These are phyloP conservation scores for Galerucella pusilla DNA, from an alignment of 2,888 invertebrate species.

Conservation along the genomic window DNA sequence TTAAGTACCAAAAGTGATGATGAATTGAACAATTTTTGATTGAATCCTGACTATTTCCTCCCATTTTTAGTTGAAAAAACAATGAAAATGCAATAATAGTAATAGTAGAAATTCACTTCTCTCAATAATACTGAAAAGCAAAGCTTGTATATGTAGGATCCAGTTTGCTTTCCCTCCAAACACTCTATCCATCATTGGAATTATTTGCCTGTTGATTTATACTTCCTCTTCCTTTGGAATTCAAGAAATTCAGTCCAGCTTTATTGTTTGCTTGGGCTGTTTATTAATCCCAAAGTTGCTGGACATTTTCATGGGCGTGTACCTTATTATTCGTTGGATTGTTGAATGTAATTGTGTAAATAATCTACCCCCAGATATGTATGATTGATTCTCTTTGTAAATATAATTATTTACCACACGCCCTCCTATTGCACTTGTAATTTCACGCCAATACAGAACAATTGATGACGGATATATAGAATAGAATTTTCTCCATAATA, in stretches of 20 bases:
- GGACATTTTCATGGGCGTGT: background rate
- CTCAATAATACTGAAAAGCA: background rate
- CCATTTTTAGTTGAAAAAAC: no score
- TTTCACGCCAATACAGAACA: constrained; percentile 11
- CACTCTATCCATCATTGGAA: background rate
- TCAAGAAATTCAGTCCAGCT: background rate
- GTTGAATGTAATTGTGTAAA: background rate
- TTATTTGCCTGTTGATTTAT: background rate
- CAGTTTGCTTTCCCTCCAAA: background rate
- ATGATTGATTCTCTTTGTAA: background rate
- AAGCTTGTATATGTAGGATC: background rate
- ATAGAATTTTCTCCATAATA: constrained; percentile 17
- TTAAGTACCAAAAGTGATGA: no score
- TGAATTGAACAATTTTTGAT: no score
- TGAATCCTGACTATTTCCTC: no score
- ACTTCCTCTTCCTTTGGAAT: background rate
- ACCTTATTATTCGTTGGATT: background rate
- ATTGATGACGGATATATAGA: constrained; percentile 2
- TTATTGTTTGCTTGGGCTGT: background rate
- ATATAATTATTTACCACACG: background rate
- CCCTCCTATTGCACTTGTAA: background rate
- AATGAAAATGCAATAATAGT: no score
- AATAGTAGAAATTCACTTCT: background rate
- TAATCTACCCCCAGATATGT: background rate
- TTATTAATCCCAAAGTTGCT: background rate